Evolutionary conservation across 2,888 invertebrate genomes (phyloP), one percentile per base, ranked within the genome.

Genomic region (Synergus itoensis): DNA sequence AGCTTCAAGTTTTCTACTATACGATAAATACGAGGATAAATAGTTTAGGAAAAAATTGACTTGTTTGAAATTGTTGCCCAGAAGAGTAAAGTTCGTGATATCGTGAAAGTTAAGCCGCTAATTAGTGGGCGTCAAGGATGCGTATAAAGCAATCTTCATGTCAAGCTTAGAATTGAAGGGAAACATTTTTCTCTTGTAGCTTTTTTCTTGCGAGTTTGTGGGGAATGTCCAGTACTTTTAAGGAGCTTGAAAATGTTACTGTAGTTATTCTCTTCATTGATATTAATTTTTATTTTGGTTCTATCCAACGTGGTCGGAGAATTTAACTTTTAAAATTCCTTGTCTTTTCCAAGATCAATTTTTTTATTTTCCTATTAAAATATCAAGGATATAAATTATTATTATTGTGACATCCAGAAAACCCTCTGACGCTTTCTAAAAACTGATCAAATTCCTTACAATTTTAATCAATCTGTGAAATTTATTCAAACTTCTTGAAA

Each of bases 21-120:
- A 16, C 14, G 69, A 69, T 48, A 69, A 69, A 69, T 21, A 69
- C 12, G 43, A 16, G 7, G 69, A 69, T 48, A 69, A 69, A 69
- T 21, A 69, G 21, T 45, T 16, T 69, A 8, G 1, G n/a, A 69
- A 48, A 53, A 40, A 73, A 73, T n/a, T 14, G n/a, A 73, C 28
- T 53, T 53, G 53, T 28, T 69, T 69, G 48, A 69, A 73, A 16
- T 73, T 53, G 48, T 73, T 73, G 53, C 73, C 16, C 53, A 53
- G 73, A 73, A 36, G 28, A 53, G 36, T 53, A n/a, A 73, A 73
- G 53, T 36, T 53, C 48, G n/a, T 53, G 48, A 53, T 36, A 48
- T 48, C 48, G 69, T 36, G 69, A 69, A 73, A 73, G 73, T 73
- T 53, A 73, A 4, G 73, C 21, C 73, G n/a, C 48, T 53, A 73